These are phyloP conservation scores for Atherinomorus stipes DNA, from an alignment of 2,113 vertebrate genomes.

Conservation along the genomic window DNA sequence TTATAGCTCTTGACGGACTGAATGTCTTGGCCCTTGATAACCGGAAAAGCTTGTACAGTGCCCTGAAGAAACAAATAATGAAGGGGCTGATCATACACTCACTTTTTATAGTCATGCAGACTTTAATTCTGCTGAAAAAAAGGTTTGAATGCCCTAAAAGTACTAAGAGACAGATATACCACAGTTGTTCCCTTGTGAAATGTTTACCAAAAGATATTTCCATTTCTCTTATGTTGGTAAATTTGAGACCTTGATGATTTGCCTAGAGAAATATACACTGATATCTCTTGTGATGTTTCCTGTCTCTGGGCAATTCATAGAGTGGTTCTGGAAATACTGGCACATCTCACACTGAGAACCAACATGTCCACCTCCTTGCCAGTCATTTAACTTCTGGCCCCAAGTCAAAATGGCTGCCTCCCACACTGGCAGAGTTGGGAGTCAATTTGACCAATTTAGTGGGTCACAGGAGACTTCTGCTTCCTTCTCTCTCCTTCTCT, in stretches of 20 bases:
- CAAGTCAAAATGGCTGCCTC: conserved; percentile 73
- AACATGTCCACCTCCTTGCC: conserved; percentile 66
- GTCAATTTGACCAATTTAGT: conserved; percentile 77
- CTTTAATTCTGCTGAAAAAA: conserved; percentile 23
- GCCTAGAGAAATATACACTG: background rate
- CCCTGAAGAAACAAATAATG: conserved; percentile 15
- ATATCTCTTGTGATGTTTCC: conserved; percentile 13
- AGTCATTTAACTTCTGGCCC: conserved; percentile 73
- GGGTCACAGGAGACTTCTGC: conserved; percentile 74
- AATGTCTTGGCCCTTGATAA: conserved; percentile 50
- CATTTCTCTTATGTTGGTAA: background rate
- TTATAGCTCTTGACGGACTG: conserved; percentile 63
- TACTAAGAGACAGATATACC: conserved; percentile 22
- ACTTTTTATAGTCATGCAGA: conserved; percentile 43
- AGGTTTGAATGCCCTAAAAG: conserved; percentile 6
- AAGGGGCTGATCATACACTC: conserved; percentile 28
- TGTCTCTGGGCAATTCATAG: conserved; percentile 34
- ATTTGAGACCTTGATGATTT: conserved; percentile 26
- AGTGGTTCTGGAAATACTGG: conserved; percentile 44
- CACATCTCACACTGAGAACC: conserved; percentile 62
- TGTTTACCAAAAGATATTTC: conserved; percentile 41
- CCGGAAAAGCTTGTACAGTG: conserved; percentile 27
- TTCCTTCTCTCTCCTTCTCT: conserved; percentile 25
- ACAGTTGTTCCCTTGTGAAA: conserved; percentile 30
- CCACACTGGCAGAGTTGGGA: conserved; percentile 60